Evolutionary conservation across 2,797 vertebrate species (phyloP).

Genomic region (Silurus aristotelis): DNA sequence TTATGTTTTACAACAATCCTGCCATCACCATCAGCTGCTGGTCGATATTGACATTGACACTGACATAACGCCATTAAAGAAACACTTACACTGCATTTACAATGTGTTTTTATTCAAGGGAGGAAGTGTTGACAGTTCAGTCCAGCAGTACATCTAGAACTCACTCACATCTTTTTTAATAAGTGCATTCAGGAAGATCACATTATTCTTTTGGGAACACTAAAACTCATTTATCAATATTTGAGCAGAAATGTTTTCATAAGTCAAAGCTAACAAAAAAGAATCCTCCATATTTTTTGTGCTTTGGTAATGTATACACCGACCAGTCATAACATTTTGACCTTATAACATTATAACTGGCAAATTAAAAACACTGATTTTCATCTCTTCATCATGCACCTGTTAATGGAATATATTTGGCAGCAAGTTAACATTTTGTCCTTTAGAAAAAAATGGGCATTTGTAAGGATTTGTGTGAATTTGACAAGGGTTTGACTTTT

Average conservation of each 20-base stretch:
- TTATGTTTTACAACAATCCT: slow-evolving; percentile 18
- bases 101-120: background rate
- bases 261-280: background rate
- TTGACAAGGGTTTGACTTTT: too few species aligned
- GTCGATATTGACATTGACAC: slow-evolving; percentile 9
- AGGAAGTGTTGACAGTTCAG: background rate
- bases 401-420: too few species aligned
- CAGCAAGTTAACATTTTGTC: too few species aligned
- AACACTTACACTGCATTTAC: slow-evolving; percentile 8
- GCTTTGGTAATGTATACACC: background rate
- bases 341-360: too few species aligned
- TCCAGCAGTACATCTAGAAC: background rate
- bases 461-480: too few species aligned
- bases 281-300: background rate
- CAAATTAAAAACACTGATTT: too few species aligned
- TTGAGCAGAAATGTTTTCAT: background rate
- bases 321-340: too few species aligned
- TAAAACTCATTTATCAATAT: too few species aligned
- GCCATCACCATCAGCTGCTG: slow-evolving; percentile 7
- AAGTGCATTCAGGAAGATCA: background rate
- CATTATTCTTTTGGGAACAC: background rate
- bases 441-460: too few species aligned
- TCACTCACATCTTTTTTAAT: background rate
- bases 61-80: slow-evolving; percentile 10
- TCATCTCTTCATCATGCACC: too few species aligned